Evolutionary conservation across 2,113 vertebrate genomes (phyloP), one percentile per base, ranked within the genome.

Genomic region (Cygnus buccinator): DNA sequence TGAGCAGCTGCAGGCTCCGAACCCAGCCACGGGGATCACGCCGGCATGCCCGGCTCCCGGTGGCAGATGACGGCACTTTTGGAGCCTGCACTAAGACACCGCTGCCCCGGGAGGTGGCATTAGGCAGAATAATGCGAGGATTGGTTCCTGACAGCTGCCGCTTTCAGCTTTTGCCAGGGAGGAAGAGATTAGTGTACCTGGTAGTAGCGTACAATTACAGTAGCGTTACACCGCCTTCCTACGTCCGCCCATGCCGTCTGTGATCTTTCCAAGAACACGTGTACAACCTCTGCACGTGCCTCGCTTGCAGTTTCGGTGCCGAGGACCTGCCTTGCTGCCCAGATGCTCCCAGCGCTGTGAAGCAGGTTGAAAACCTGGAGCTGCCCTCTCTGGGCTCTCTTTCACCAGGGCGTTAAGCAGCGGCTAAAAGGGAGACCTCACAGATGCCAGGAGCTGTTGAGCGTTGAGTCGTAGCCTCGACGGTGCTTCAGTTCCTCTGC

Each of bases 391-490:
- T 16, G 82, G 35, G 54, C 76, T 95, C 90, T 58, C 96, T 98
- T 97, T 97, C 96, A 96, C 21, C 94, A 73, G 91, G 84, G 87
- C 81, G 95, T 97, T 97, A 95, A 97, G 96, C 89, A 92, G 52
- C 88, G 73, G 43, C 87, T 88, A 14, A 92, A 68, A 97, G 97
- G 87, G 87, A 95, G 97, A 95, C 94, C 97, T 97, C 96, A 97
- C 93, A 97, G 97, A 97, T 98, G 98, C 98, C 97, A 98, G 91
- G 95, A 96, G 41, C 97, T 97, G 97, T 97, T 98, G 97, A 97
- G 97, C 97, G 95, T 92, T 97, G 96, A 98, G 97, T 96, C 98
- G 97, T 97, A 97, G 97, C 97, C 97, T 98, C 97, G 97, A 95
- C 57, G 97, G 96, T 84, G 97, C 96, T 97, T 48, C 95, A 94